These are phyloP conservation scores for Chloroceryle inda DNA, from an alignment of 2,797 vertebrate genomes.

Conservation along the genomic window DNA sequence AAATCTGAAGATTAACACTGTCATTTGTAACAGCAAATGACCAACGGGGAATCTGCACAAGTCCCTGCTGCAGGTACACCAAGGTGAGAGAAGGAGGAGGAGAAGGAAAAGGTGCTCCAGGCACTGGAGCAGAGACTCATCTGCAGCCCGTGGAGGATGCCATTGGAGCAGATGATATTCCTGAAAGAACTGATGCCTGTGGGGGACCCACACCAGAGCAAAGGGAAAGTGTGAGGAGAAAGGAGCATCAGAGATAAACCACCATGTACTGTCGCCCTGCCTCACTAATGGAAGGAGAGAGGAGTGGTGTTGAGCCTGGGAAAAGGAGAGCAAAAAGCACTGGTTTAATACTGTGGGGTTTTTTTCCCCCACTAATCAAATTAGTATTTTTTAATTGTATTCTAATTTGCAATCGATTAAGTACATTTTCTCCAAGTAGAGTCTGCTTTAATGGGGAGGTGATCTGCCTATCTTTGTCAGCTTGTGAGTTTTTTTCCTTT, in stretches of 20 bases:
- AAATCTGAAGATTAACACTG: not conserved
- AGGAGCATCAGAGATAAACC: not conserved
- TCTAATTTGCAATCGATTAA: not conserved
- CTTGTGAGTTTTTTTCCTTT: not conserved
- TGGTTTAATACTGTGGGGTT: not conserved
- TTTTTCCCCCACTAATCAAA: not conserved
- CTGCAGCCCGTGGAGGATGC: too few relatives aligned
- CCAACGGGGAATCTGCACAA: not conserved
- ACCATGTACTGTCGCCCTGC: not conserved
- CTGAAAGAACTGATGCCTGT: not conserved
- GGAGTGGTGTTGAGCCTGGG: not conserved
- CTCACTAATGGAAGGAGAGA: not conserved
- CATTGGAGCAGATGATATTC: not conserved
- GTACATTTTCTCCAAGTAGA: not conserved
- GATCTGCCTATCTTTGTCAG: not conserved
- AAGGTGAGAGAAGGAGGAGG: not conserved
- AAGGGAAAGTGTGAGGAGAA: not conserved
- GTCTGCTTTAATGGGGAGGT: not conserved
- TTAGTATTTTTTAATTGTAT: not conserved
- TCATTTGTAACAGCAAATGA: not conserved
- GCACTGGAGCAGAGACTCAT: rapidly evolving
- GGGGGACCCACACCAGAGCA: not conserved
- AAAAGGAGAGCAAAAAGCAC: not conserved
- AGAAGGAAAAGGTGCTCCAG: not conserved
- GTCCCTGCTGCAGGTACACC: not conserved